Evolutionary conservation across 2,113 vertebrate genomes (phyloP).

Genomic region (Leuciscus idus): DNA sequence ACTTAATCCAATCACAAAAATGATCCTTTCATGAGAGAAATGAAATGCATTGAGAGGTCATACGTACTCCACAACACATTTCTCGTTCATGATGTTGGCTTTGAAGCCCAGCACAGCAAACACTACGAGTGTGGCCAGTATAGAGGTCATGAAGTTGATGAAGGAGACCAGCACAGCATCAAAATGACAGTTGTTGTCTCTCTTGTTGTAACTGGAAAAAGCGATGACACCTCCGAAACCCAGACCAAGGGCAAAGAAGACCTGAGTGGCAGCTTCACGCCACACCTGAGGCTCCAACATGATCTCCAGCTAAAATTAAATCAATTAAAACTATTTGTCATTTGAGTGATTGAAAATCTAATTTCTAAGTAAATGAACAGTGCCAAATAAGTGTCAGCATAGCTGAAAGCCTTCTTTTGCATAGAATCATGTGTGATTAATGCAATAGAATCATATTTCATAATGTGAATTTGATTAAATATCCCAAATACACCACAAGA

Average conservation of each 20-base stretch:
- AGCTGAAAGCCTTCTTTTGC: neutral
- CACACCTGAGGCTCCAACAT: slow-evolving; percentile 98
- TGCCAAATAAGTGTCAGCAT: neutral
- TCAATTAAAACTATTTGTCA: neutral
- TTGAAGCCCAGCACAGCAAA: slow-evolving; percentile 99
- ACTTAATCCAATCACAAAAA: slow-evolving; percentile 20
- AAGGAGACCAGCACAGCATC: slow-evolving; percentile 92
- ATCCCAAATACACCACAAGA: slow-evolving; percentile 59
- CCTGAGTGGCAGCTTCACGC: slow-evolving; percentile 96
- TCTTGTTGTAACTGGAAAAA: slow-evolving; percentile 99
- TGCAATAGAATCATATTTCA: neutral
- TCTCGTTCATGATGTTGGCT: slow-evolving; percentile 98
- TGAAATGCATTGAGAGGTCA: neutral
- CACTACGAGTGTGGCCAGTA: slow-evolving; percentile 95
- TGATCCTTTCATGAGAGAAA: neutral
- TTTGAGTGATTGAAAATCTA: neutral
- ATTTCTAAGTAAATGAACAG: neutral
- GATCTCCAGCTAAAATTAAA: slow-evolving; percentile 87
- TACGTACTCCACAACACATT: slow-evolving; percentile 97
- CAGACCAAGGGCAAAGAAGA: slow-evolving; percentile 94
- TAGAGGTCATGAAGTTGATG: slow-evolving; percentile 96
- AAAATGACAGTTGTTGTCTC: slow-evolving; percentile 99
- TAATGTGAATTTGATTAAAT: neutral
- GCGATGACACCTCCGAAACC: slow-evolving; percentile 98
- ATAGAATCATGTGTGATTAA: neutral